These are phyloP conservation scores for Nasalis larvatus DNA, from an alignment of 2,113 vertebrate genomes.

Conservation along the genomic window DNA sequence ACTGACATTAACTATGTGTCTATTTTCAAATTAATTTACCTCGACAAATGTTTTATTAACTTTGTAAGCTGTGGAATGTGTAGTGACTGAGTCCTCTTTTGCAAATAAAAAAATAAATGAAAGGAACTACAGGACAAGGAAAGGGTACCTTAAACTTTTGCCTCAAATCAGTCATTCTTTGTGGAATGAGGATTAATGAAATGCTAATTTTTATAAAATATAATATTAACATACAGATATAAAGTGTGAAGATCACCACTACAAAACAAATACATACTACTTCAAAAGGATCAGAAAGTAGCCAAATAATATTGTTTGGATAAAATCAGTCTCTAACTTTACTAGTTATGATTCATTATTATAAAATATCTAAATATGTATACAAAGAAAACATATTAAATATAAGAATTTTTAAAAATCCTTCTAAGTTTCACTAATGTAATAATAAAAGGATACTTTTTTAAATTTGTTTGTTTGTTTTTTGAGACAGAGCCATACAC, in stretches of 20 bases:
- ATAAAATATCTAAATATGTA: neutral
- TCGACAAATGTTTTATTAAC: conserved; percentile 72
- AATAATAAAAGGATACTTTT: neutral
- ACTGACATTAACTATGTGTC: conserved; percentile 61
- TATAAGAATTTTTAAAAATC: neutral
- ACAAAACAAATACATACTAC: neutral
- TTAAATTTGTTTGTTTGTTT: neutral
- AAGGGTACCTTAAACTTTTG: neutral
- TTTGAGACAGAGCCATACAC: too few species aligned
- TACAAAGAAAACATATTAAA: neutral
- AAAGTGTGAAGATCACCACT: neutral
- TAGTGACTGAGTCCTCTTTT: conserved; percentile 41
- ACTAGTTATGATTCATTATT: neutral
- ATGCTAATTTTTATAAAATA: conserved; percentile 3
- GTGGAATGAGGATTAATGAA: neutral
- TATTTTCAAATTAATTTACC: conserved; percentile 73
- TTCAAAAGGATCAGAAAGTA: neutral
- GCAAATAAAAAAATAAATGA: conserved; percentile 48
- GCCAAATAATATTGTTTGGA: neutral
- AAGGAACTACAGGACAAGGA: neutral
- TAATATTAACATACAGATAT: neutral
- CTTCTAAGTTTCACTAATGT: neutral
- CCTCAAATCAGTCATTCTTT: neutral
- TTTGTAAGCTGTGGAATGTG: conserved; percentile 48
- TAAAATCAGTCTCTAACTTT: neutral